Percentiles rank a stretch among this genome's conserved stretches.
Evolutionary conservation across 1,140 invertebrate species (phyloP).

Genomic region (Bombus haemorrhoidalis): DNA sequence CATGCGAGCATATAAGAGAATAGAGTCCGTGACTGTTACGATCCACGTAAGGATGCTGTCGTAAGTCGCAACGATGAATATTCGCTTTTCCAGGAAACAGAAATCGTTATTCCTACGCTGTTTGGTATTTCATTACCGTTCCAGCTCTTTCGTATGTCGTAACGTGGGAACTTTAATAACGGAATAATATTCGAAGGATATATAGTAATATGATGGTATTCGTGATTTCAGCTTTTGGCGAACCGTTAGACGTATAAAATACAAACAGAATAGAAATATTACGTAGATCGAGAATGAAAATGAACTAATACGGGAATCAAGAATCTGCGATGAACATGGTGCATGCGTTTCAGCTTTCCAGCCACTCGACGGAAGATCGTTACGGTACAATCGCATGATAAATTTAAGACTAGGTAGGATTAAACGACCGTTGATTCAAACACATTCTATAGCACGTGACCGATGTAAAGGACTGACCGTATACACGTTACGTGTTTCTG

Average conservation of each 20-base stretch:
- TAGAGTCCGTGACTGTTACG: constrained; percentile 24
- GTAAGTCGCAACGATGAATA: not conserved
- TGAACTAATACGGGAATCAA: not conserved
- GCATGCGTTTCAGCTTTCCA: not conserved
- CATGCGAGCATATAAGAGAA: not conserved
- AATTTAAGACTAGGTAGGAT: constrained; percentile 17
- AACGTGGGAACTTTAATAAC: not conserved
- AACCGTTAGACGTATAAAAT: not conserved
- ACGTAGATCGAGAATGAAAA: not conserved
- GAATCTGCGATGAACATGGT: not conserved
- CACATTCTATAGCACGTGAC: constrained; percentile 35
- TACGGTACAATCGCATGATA: constrained; percentile 29
- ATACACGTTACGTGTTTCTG: not conserved
- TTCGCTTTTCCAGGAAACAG: constrained; percentile 1
- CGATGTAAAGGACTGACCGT: not conserved
- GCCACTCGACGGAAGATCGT: constrained; percentile 4
- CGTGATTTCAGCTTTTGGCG: not conserved
- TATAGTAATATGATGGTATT: not conserved
- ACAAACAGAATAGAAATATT: not conserved
- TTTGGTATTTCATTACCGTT: not conserved
- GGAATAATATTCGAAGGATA: not conserved
- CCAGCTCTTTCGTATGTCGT: not conserved
- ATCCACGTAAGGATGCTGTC: not conserved
- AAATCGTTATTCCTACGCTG: not conserved
- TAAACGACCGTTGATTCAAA: constrained; percentile 29